Evolutionary conservation across 2,113 vertebrate species (phyloP).

Genomic region (Oryzias curvinotus): DNA sequence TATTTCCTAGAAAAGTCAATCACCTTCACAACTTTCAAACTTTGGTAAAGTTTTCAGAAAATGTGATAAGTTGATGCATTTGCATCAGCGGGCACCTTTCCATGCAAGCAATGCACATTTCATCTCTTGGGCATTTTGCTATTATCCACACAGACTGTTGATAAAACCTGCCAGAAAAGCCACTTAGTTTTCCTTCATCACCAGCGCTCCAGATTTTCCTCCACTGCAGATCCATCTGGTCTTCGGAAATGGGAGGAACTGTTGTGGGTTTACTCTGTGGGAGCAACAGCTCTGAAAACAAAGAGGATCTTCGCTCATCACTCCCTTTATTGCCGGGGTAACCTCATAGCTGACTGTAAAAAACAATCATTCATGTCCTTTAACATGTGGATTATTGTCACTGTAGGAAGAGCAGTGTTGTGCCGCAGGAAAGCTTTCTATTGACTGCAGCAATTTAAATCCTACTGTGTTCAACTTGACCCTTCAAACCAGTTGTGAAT

Average conservation of each 20-base stretch:
- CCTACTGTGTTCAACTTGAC: slow-evolving; percentile 52
- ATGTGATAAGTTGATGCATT: slow-evolving; percentile 29
- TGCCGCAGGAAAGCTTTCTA: slow-evolving; percentile 39
- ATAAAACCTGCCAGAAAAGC: slow-evolving; percentile 37
- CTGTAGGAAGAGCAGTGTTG: slow-evolving; percentile 26
- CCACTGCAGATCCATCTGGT: slow-evolving; percentile 49
- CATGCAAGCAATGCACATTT: slow-evolving; percentile 37
- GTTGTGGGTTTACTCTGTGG: slow-evolving; percentile 21
- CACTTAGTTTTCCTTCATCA: slow-evolving; percentile 47
- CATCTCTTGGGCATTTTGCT: slow-evolving; percentile 40
- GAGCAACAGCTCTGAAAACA: slow-evolving; percentile 24
- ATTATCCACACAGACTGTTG: slow-evolving; percentile 47
- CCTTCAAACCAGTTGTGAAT: slow-evolving; percentile 54
- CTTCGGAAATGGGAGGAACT: slow-evolving; percentile 26
- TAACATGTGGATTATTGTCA: slow-evolving; percentile 46
- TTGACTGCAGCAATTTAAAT: slow-evolving; percentile 55
- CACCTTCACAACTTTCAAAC: slow-evolving; percentile 4
- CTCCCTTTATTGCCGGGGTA: slow-evolving; percentile 33
- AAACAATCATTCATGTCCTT: slow-evolving; percentile 53
- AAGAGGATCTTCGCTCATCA: slow-evolving; percentile 25
- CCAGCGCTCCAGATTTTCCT: slow-evolving; percentile 45
- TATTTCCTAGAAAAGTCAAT: no score
- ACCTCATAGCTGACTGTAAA: slow-evolving; percentile 43
- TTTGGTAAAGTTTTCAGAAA: slow-evolving; percentile 6
- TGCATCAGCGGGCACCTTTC: slow-evolving; percentile 18